Percentiles rank a stretch among this genome's conserved stretches.
Evolutionary conservation across 2,888 invertebrate genomes (phyloP).

Genomic region (Ormia ochracea): DNA sequence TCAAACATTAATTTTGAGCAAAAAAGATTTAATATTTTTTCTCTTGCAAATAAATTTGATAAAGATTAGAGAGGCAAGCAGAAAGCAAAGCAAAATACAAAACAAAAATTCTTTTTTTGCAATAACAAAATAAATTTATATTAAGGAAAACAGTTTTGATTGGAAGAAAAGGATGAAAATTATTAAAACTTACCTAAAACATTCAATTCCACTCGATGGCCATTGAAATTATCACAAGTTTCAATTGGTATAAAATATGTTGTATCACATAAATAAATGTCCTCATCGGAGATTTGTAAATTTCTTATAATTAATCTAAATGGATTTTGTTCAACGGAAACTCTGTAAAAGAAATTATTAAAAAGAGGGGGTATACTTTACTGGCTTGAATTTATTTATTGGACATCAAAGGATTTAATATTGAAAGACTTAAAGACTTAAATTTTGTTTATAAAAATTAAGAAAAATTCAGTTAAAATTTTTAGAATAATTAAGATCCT

Average conservation of each 20-base stretch:
- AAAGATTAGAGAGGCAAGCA: background rate
- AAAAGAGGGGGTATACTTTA: no score
- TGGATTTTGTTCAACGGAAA: slow-evolving; percentile 71
- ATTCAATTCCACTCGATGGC: slow-evolving; percentile 85
- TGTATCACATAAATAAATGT: slow-evolving; percentile 87
- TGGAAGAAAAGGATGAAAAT: no score
- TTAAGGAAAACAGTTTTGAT: background rate
- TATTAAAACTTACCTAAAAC: slow-evolving; percentile 82
- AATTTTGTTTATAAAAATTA: no score
- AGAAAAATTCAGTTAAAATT: no score
- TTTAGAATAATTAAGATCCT: no score
- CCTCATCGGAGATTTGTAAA: slow-evolving; percentile 84
- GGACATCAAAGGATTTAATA: no score
- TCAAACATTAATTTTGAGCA: no score
- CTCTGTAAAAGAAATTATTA: slow-evolving; percentile 62
- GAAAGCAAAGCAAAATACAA: slow-evolving; percentile 19
- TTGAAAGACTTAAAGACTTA: no score
- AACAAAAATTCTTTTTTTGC: background rate
- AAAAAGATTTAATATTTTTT: background rate
- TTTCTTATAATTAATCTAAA: slow-evolving; percentile 76
- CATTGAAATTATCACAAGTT: slow-evolving; percentile 82
- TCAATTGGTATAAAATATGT: slow-evolving; percentile 86
- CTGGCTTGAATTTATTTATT: no score
- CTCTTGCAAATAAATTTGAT: background rate
- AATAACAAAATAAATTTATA: background rate